Evolutionary conservation across 2,113 vertebrate genomes (phyloP).

Genomic region (Recurvirostra avosetta): DNA sequence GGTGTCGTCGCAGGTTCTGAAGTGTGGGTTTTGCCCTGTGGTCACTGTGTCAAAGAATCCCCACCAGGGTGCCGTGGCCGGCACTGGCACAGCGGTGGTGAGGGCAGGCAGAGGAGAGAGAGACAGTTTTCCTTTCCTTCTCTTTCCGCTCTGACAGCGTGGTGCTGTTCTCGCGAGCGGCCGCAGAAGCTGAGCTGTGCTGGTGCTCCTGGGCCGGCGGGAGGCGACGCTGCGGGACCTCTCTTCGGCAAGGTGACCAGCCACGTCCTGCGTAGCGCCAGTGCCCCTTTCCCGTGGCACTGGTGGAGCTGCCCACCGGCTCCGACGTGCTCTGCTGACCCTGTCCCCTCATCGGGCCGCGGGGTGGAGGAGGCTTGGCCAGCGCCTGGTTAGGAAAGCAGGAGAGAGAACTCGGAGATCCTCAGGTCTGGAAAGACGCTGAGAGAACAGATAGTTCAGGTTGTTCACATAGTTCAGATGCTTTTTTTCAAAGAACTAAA

Average conservation of each 20-base stretch:
- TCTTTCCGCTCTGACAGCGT: neutral
- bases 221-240: too few relatives aligned
- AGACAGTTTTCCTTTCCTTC: neutral
- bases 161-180: rapidly evolving
- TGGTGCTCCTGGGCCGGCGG: rapidly evolving
- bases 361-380: neutral
- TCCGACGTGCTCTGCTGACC: neutral
- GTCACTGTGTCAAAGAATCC: neutral
- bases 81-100: rapidly evolving
- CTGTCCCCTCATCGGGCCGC: rapidly evolving
- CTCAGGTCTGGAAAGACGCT: neutral
- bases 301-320: neutral
- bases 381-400: neutral
- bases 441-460: neutral
- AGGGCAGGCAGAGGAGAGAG: neutral
- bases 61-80: too few relatives aligned
- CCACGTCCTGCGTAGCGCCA: rapidly evolving
- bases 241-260: too few relatives aligned
- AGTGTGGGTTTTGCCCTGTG: too few relatives aligned
- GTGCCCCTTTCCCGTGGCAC: rapidly evolving
- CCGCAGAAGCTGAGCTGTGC: neutral
- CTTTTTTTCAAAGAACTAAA: neutral
- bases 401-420: neutral
- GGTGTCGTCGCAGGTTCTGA: neutral
- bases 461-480: neutral